Percentiles rank a stretch among this genome's conserved stretches.
phyloP scores from a whole-genome alignment of 1,140 invertebrate genomes.

The Anadara kagoshimensis region DNA sequence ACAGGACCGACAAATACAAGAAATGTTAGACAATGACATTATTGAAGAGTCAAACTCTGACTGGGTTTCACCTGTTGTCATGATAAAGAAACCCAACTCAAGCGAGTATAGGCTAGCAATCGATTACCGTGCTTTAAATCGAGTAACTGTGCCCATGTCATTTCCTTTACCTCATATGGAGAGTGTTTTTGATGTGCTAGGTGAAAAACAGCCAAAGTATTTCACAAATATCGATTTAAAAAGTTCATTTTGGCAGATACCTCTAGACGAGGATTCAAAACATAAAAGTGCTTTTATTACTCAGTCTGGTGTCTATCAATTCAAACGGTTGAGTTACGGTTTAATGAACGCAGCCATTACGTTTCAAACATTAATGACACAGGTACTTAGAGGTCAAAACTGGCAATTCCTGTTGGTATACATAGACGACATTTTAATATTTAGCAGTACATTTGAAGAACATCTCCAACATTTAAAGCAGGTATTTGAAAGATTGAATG shows the following conservation, averaged over 20 bases:
- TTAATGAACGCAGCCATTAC: slow-evolving; percentile 28
- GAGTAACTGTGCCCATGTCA: slow-evolving; percentile 29
- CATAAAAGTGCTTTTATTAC: slow-evolving; percentile 45
- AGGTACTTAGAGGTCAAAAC: slow-evolving; percentile 24
- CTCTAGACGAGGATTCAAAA: slow-evolving; percentile 29
- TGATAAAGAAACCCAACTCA: not conserved
- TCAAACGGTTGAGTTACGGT: slow-evolving; percentile 26
- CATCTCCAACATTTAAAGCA: slow-evolving; percentile 35
- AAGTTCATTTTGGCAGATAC: slow-evolving; percentile 44
- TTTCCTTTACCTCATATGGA: slow-evolving; percentile 39
- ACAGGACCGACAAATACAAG: slow-evolving; percentile 26
- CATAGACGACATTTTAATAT: slow-evolving; percentile 50
- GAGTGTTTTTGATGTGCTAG: slow-evolving; percentile 35
- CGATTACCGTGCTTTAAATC: slow-evolving; percentile 44
- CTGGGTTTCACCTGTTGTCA: slow-evolving; percentile 24
- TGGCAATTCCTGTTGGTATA: slow-evolving; percentile 38
- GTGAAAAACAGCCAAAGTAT: slow-evolving; percentile 28
- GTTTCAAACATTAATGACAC: slow-evolving; percentile 36
- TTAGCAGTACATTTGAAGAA: slow-evolving; percentile 33
- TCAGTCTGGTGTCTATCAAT: slow-evolving; percentile 33
- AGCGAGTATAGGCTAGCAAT: slow-evolving; percentile 31
- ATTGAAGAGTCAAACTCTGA: slow-evolving; percentile 25
- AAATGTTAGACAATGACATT: slow-evolving; percentile 41
- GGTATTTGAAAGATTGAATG: slow-evolving; percentile 41
- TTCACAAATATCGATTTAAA: slow-evolving; percentile 44